phyloP scores from a whole-genome alignment of 2,888 invertebrate species.

The Apamea monoglypha region DNA sequence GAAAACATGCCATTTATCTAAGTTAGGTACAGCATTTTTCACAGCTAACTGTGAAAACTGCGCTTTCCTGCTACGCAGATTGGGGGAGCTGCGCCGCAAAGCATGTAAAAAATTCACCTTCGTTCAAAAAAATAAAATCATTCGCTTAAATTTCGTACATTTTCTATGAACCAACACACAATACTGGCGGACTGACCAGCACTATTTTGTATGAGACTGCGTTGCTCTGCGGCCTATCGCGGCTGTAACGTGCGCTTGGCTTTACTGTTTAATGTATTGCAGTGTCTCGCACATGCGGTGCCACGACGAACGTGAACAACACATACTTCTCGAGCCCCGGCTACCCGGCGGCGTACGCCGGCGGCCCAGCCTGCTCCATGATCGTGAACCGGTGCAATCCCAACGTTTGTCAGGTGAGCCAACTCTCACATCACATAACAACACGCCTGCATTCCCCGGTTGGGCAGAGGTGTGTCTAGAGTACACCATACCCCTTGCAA shows the following conservation, averaged over 20 bases:
- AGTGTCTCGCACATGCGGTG: slow-evolving; percentile 94
- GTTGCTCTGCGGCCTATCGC: not conserved
- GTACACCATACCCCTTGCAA: not conserved
- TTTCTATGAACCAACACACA: not conserved
- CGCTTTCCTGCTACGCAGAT: not conserved
- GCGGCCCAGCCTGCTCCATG: slow-evolving; percentile 93
- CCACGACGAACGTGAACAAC: slow-evolving; percentile 93
- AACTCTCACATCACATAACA: not conserved
- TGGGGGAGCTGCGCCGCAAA: not conserved
- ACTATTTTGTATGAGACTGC: not conserved
- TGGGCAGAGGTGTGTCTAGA: no score
- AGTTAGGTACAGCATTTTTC: not conserved
- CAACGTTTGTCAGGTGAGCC: slow-evolving; percentile 92
- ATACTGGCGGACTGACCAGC: no score
- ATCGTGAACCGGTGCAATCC: slow-evolving; percentile 93
- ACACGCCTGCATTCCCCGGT: no score
- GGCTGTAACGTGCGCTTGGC: not conserved
- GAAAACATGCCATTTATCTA: not conserved
- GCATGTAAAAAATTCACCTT: not conserved
- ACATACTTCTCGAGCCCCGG: slow-evolving; percentile 95
- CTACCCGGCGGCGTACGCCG: slow-evolving; percentile 93
- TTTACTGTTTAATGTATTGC: slow-evolving; percentile 35
- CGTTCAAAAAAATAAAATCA: no score
- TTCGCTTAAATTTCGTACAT: no score
- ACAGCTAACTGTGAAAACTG: not conserved